Evolutionary conservation across 2,113 vertebrate genomes (phyloP), one percentile per base, ranked within the genome.

Genomic region (Brachypodius melanocephalos): DNA sequence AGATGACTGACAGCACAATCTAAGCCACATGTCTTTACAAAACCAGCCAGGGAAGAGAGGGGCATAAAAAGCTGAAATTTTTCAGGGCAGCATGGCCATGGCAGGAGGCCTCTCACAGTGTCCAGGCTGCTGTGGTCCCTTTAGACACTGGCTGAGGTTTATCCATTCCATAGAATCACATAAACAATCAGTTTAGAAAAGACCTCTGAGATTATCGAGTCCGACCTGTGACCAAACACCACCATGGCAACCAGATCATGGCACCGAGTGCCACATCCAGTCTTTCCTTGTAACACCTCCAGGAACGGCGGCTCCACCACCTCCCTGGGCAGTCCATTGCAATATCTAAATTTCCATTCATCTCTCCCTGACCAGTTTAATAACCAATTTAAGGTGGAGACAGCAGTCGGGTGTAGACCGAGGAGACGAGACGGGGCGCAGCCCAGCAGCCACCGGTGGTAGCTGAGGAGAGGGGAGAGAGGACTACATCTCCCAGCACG

Each of bases 1-100:
- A 25, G 38, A 12, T 3, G 61, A 5, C 19, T 31, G 57, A 17
- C 25, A 34, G 29, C 22, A 12, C 38, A 24, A 2, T 2, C 34
- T 8, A 29, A 34, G 28, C 17, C 16, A 8, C 20, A 18, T 14
- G 21, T 48, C 34, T 10, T n/a, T 14, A 46, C 25, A 36, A 38
- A 67, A 46, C 14, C 24, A 29, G 25, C 7, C 49, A 21, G 3
- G 16, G 12, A 65, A 25, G 4, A 54, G 48, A 28, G 3, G 4
- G 17, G 16, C 12, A 15, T 19, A 57, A 69, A 69, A 69, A 84
- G 38, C 19, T 42, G 10, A 62, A 24, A 7, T 9, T 6, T 19
- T n/a, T 2, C 0, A 0, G 21, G 28, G 25, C 8, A 9, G n/a
- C 2, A 2, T 8, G 42, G 54, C 45, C 1, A 0, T 3, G 69